phyloP scores from a whole-genome alignment of 2,113 vertebrate species.

The Micronycteris hirsuta region DNA sequence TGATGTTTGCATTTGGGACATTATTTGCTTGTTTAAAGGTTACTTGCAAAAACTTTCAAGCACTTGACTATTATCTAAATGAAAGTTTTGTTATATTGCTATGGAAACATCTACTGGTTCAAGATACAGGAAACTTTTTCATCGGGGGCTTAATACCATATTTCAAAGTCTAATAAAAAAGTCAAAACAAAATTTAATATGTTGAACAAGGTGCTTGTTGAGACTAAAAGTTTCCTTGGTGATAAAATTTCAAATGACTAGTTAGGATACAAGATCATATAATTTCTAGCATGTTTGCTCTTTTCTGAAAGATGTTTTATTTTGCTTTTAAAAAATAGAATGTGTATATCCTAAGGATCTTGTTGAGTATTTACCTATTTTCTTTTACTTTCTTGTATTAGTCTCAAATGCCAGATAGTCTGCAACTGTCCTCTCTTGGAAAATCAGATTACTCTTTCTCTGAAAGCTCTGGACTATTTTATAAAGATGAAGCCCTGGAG shows the following conservation, averaged over 20 bases:
- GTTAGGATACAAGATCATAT: not conserved
- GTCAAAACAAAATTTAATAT: conserved; percentile 5
- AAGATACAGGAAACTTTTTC: not conserved
- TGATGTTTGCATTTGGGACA: conserved; percentile 12
- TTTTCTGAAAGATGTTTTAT: conserved; percentile 1
- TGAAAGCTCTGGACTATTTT: conserved; percentile 54
- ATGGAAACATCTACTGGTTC: not conserved
- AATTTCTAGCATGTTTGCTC: conserved; percentile 14
- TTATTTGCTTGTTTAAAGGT: not conserved
- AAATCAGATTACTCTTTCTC: conserved; percentile 65
- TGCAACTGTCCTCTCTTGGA: conserved; percentile 61
- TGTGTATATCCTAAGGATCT: not conserved
- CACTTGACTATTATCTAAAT: not conserved
- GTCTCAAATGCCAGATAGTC: conserved; percentile 73
- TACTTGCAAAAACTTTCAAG: conserved; percentile 19
- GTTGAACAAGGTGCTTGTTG: not conserved
- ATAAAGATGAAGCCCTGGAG: conserved; percentile 73
- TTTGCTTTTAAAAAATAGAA: not conserved
- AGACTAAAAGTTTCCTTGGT: not conserved
- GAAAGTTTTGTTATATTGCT: not conserved
- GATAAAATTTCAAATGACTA: not conserved
- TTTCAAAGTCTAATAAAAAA: conserved; percentile 40
- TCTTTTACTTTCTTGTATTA: conserved; percentile 66
- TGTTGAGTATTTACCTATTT: not conserved
- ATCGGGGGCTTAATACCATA: not conserved